Percentiles rank a stretch among this genome's conserved stretches.
These are phyloP conservation scores for Polydrusus cervinus DNA, from an alignment of 2,888 invertebrate species.

Conservation along the genomic window DNA sequence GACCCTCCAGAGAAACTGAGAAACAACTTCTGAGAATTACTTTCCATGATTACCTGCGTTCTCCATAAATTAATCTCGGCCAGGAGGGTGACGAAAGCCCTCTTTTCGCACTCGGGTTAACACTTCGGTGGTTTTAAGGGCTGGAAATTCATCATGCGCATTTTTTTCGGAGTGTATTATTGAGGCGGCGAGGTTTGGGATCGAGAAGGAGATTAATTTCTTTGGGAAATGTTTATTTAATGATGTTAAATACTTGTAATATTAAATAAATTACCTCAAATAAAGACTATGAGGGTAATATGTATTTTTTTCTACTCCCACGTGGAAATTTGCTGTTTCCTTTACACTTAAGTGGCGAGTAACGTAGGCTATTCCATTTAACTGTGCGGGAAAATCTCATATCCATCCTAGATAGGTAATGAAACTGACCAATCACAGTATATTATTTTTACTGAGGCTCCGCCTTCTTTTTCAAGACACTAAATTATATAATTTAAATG, in stretches of 20 bases:
- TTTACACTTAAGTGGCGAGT: too few species aligned
- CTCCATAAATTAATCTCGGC: conserved; percentile 24
- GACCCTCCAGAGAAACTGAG: not conserved
- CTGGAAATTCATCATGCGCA: conserved; percentile 16
- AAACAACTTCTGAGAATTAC: not conserved
- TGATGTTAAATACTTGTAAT: not conserved
- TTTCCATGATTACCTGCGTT: conserved; percentile 15
- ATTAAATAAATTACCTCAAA: not conserved
- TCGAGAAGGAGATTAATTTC: not conserved
- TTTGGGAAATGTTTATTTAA: not conserved
- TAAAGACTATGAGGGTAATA: too few species aligned
- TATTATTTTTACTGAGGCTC: too few species aligned
- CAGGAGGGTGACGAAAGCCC: not conserved
- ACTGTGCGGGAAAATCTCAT: too few species aligned
- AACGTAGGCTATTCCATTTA: too few species aligned
- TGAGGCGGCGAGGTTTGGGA: not conserved
- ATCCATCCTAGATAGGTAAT: too few species aligned
- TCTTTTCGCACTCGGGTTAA: conserved; percentile 18
- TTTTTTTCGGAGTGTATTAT: conserved; percentile 11
- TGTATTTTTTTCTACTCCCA: too few species aligned
- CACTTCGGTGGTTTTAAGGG: conserved; percentile 24
- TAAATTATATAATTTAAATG: too few species aligned
- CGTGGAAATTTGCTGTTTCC: too few species aligned
- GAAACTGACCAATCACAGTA: too few species aligned
- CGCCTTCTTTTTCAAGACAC: too few species aligned